A percentile compares a stretch with the other conserved stretches of the same genome.
Conservation (phyloP, 2,888 invertebrate species). For the Labia minor region DNA sequence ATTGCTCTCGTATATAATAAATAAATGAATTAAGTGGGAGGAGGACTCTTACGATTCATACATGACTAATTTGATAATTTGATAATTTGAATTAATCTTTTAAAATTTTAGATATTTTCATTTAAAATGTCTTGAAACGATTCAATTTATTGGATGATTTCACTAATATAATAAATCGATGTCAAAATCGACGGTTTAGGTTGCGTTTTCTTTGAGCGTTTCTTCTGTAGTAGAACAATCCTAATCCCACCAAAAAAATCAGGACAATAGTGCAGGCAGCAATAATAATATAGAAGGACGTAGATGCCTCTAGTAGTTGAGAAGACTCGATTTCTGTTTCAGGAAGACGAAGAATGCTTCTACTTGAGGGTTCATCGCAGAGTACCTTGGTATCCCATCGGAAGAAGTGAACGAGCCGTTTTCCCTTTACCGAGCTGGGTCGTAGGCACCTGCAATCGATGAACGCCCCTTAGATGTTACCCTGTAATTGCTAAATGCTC, state of each 20-base stretch:
- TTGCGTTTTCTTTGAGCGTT: background rate
- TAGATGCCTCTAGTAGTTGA: background rate
- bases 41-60: too few species aligned
- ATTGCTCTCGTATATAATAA: too few species aligned
- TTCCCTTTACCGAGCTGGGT: conserved; percentile 39
- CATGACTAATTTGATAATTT: too few species aligned
- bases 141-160: too few species aligned
- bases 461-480: too few species aligned
- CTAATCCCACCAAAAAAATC: conserved; percentile 17
- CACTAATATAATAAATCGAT: too few species aligned
- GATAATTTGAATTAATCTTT: too few species aligned
- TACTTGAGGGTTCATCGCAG: conserved; percentile 31
- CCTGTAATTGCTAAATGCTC: background rate
- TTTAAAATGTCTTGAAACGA: too few species aligned
- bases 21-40: too few species aligned
- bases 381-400: conserved; percentile 44
- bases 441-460: conserved; percentile 40
- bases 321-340: background rate
- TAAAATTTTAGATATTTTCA: too few species aligned
- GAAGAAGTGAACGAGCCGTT: conserved; percentile 49
- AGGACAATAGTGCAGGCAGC: background rate
- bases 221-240: conserved; percentile 21
- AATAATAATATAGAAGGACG: background rate
- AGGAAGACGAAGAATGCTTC: background rate
- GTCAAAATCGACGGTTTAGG: background rate